Base-by-base conservation (phyloP, 2,888 invertebrate species). In the Drosophila imparisetae region DNA sequence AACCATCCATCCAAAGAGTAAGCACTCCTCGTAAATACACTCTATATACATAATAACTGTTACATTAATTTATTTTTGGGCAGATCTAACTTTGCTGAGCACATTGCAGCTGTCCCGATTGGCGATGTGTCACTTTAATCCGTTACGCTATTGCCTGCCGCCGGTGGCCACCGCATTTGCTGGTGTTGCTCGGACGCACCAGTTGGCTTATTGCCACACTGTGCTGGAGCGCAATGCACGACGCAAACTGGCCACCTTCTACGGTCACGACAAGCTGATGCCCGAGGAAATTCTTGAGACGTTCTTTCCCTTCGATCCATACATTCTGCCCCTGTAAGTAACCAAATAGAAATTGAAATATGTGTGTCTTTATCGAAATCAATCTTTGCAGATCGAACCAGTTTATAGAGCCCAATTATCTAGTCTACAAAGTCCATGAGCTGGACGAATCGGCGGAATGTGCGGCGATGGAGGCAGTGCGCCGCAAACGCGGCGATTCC, bases 271-370 rank as follows among this genome's bases (percentile, higher is more conserved):
- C 45, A 94, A 94, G 42, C 87, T 94, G 18, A 93, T 94, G 64
- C 93, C 75, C 10, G 93, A 80, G 4, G 92, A 92, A n/a, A 90
- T 92, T n/a, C 92, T 94, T 15, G 94, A 94, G 66, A 94, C 95
- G 2, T 98, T 96, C 94, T 98, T 98, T 92, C 98, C 98, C 0
- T 98, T 98, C 91, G 98, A 98, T 93, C 98, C 98, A 0, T 98
- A 96, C 91, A 93, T 96, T 21, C 93, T 98, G 53, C 94, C 95
- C 83, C 73, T 88, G 92, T 92, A 79, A 89, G 94, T 66, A 30
- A n/a, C 4, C 4, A 27, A 36, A 2, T 18, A 10, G 1, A 3
- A 3, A 53, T 5, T 32, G 7, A 11, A 29, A 8, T 2, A 7
- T 13, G 0, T 24, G 1, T 13, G 7, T 2, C 45, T 27, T 27